phyloP scores from a whole-genome alignment of 2,888 invertebrate species.

The Netelia virgata region DNA sequence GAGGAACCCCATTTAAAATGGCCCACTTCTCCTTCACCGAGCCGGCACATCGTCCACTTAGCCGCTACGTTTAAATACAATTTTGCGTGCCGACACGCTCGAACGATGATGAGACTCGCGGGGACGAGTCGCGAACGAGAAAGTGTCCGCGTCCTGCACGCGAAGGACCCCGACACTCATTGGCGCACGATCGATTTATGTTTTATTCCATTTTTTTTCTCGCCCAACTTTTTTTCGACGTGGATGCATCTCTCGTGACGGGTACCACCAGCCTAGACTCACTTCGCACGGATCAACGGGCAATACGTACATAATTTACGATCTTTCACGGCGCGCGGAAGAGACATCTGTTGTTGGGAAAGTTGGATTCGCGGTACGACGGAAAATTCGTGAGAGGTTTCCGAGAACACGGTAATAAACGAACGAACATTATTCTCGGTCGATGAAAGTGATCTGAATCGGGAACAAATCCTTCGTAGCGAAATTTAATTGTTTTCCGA shows the following conservation, averaged over 20 bases:
- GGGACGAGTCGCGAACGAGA: constrained; percentile 71
- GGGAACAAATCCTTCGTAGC: neutral
- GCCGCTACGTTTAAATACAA: constrained; percentile 26
- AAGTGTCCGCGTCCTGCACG: constrained; percentile 61
- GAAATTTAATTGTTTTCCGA: neutral
- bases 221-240: neutral
- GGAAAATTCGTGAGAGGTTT: constrained; percentile 8
- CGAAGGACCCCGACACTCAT: constrained; percentile 69
- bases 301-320: constrained; percentile 34
- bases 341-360: constrained; percentile 40
- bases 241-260: constrained; percentile 39
- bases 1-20: constrained; percentile 15
- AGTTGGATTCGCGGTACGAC: constrained; percentile 36
- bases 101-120: constrained; percentile 61
- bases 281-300: constrained; percentile 33
- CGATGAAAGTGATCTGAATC: constrained; percentile 40
- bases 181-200: constrained; percentile 38
- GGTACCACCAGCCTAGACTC: constrained; percentile 19
- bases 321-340: constrained; percentile 18
- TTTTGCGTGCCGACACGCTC: constrained; percentile 68
- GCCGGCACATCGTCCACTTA: neutral
- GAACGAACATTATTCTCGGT: neutral
- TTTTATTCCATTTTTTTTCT: constrained; percentile 15
- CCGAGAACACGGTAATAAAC: neutral
- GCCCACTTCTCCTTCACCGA: constrained; percentile 21